Conservation (phyloP, 2,797 vertebrate genomes). For the Heteromormyrus szaboi region DNA sequence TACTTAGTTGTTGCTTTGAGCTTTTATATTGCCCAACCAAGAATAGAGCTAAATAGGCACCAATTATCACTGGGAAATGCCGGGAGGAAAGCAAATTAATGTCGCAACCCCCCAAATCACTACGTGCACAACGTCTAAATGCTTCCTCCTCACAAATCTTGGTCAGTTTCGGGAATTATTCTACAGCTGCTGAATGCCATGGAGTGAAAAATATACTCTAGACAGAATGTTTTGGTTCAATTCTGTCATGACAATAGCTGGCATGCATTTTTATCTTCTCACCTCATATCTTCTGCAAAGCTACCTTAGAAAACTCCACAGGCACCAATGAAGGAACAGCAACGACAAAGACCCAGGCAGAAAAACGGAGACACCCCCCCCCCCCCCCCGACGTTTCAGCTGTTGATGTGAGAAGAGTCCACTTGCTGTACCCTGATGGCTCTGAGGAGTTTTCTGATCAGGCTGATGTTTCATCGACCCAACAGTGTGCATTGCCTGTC, state of each 20-base stretch:
- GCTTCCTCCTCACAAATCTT: neutral
- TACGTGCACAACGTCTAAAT: neutral
- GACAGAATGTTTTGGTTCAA: neutral
- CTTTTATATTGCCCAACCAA: constrained; percentile 2
- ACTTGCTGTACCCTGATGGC: neutral
- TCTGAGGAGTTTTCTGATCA: neutral
- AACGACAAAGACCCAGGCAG: neutral
- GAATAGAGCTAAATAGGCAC: constrained; percentile 5
- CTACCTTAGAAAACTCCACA: neutral
- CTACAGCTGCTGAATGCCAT: neutral
- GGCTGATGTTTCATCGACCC: neutral
- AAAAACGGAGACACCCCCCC: constrained; percentile 42
- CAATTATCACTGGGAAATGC: neutral
- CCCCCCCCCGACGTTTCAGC: constrained; percentile 29
- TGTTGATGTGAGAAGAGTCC: neutral
- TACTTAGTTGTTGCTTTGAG: neutral
- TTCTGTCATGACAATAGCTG: neutral
- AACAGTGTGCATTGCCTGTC: neutral
- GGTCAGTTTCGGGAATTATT: neutral
- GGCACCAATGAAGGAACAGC: neutral
- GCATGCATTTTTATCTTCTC: neutral
- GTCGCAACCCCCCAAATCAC: neutral
- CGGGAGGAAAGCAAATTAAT: neutral
- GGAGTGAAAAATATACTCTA: neutral
- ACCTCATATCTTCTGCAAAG: neutral